These are phyloP conservation scores for Drosophila kanekoi DNA, from an alignment of 2,888 invertebrate genomes.

Conservation along the genomic window DNA sequence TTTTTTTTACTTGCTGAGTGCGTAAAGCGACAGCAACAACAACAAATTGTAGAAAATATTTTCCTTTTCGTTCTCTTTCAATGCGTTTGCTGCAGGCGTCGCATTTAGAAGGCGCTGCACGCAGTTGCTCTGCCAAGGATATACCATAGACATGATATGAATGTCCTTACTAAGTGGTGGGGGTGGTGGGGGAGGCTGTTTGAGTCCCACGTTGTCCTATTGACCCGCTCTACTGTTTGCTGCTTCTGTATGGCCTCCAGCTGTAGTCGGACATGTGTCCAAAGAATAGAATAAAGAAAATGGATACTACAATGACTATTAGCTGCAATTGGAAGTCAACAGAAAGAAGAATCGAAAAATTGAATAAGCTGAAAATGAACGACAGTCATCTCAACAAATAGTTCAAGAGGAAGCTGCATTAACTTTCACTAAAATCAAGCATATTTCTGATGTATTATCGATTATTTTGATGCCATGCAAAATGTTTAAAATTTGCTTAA, in stretches of 20 bases:
- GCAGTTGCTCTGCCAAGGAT: constrained; percentile 40
- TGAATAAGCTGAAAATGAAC: background rate
- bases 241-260: constrained; percentile 18
- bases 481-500: no score
- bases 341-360: background rate
- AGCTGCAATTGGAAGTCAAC: constrained; percentile 7
- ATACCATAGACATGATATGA: constrained; percentile 11
- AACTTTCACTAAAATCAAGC: background rate
- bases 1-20: constrained; percentile 55
- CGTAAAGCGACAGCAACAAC: constrained; percentile 60
- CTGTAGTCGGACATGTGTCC: constrained; percentile 49
- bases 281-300: background rate
- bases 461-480: no score
- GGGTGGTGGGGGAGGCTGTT: no score
- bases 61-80: constrained; percentile 16
- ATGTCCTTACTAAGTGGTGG: background rate
- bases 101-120: constrained; percentile 51
- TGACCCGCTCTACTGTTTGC: constrained; percentile 36
- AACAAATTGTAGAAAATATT: constrained; percentile 21
- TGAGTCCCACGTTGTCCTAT: constrained; percentile 12
- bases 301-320: constrained; percentile 16
- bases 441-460: no score
- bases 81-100: constrained; percentile 60
- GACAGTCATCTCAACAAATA: background rate
- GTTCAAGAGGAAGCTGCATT: background rate